Evolutionary conservation across 2,888 invertebrate genomes (phyloP).

Genomic region (Chaitophorus viminalis): DNA sequence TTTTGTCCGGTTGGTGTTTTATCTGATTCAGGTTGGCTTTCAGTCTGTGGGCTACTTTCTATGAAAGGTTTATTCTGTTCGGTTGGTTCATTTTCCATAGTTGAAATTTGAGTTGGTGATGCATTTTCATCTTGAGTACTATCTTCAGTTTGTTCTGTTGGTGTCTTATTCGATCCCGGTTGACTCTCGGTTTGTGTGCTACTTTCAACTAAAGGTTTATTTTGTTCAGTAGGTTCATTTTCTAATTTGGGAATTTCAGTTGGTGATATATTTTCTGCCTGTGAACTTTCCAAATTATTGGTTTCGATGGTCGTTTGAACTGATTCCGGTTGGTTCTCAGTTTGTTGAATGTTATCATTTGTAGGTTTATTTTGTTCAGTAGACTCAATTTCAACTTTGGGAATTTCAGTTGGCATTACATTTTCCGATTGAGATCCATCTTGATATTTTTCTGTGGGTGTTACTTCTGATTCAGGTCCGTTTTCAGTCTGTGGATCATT

Average conservation of each 20-base stretch:
- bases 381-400: neutral
- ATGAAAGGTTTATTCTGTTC: neutral
- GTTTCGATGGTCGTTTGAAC: neutral
- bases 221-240: slow-evolving; percentile 10
- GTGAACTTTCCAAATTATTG: neutral
- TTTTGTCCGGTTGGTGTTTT: neutral
- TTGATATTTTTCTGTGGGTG: neutral
- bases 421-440: neutral
- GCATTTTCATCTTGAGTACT: neutral
- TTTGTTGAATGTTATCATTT: neutral
- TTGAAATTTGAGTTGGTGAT: neutral
- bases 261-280: neutral
- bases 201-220: neutral
- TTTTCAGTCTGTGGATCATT: neutral
- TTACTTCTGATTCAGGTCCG: neutral
- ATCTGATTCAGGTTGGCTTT: neutral
- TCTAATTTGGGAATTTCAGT: slow-evolving; percentile 16
- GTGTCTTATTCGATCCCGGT: neutral
- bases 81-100: neutral
- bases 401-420: neutral
- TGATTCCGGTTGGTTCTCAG: neutral
- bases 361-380: neutral
- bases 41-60: neutral
- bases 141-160: neutral
- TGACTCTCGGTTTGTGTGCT: no score